These are phyloP conservation scores for Macropis europaea DNA, from an alignment of 2,888 invertebrate species.

Conservation along the genomic window DNA sequence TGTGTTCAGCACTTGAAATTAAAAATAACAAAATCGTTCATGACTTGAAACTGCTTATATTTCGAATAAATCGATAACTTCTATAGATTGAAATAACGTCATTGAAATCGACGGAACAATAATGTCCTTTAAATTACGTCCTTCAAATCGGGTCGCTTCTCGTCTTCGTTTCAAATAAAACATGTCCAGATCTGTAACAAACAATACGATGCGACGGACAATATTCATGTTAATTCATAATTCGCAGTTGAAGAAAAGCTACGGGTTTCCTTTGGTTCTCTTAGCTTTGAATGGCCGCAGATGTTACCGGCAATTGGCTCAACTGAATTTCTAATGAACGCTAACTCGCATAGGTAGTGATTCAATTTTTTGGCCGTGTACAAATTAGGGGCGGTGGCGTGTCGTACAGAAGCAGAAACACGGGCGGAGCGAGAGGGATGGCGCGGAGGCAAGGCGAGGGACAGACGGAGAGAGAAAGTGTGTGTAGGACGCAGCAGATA, in stretches of 20 bases:
- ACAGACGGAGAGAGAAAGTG: neutral
- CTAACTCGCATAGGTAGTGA: constrained; percentile 32
- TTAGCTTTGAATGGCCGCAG: constrained; percentile 16
- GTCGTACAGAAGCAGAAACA: constrained; percentile 3
- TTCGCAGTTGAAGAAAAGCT: neutral
- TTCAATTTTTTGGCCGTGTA: constrained; percentile 47
- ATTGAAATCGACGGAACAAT: too few species aligned
- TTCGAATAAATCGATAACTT: too few species aligned
- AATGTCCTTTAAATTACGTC: too few species aligned
- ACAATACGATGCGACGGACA: neutral
- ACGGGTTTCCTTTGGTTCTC: neutral
- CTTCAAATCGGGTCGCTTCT: too few species aligned
- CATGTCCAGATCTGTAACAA: too few species aligned
- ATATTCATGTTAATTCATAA: neutral
- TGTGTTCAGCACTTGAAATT: too few species aligned
- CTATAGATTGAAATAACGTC: too few species aligned
- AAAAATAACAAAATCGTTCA: too few species aligned
- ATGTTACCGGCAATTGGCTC: constrained; percentile 53
- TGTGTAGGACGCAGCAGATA: neutral
- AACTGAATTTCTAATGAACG: constrained; percentile 59
- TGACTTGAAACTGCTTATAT: too few species aligned
- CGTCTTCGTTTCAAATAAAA: too few species aligned
- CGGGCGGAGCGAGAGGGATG: neutral
- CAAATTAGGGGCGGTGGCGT: constrained; percentile 41
- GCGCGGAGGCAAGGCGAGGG: neutral